phyloP scores from a whole-genome alignment of 2,113 vertebrate genomes.

The Gallinago paraguaiae region DNA sequence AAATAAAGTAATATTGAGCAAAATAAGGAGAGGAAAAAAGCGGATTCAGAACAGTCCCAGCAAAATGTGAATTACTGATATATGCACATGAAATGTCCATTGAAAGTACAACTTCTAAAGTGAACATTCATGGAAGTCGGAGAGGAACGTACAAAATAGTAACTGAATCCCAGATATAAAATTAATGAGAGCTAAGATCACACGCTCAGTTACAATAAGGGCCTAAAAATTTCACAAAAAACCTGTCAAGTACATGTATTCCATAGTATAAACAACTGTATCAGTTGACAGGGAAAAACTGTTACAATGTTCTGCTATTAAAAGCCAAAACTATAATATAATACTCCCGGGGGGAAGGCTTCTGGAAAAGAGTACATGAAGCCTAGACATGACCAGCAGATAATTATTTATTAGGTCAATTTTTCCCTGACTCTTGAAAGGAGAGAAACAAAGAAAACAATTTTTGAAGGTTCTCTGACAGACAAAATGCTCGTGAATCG shows the following conservation, averaged over 20 bases:
- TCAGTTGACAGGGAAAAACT: neutral
- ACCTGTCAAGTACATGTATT: neutral
- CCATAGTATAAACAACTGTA: neutral
- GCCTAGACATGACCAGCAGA: neutral
- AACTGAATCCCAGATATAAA: constrained; percentile 3
- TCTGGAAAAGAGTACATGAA: neutral
- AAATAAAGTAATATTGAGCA: neutral
- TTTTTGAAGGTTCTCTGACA: neutral
- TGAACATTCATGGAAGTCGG: neutral
- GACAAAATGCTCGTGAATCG: neutral
- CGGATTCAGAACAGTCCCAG: neutral
- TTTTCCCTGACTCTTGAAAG: neutral
- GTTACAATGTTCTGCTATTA: neutral
- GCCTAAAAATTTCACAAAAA: neutral
- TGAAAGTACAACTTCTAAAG: neutral
- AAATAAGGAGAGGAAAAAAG: neutral
- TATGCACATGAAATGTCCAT: neutral
- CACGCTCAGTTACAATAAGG: neutral
- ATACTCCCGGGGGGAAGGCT: neutral
- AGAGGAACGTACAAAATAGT: neutral
- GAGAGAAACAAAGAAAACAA: neutral
- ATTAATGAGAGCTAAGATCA: neutral
- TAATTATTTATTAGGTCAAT: constrained; percentile 4
- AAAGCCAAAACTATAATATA: neutral
- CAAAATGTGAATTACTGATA: neutral